Evolutionary conservation across 2,797 vertebrate genomes (phyloP).

Genomic region (Sebastes melanostomus): DNA sequence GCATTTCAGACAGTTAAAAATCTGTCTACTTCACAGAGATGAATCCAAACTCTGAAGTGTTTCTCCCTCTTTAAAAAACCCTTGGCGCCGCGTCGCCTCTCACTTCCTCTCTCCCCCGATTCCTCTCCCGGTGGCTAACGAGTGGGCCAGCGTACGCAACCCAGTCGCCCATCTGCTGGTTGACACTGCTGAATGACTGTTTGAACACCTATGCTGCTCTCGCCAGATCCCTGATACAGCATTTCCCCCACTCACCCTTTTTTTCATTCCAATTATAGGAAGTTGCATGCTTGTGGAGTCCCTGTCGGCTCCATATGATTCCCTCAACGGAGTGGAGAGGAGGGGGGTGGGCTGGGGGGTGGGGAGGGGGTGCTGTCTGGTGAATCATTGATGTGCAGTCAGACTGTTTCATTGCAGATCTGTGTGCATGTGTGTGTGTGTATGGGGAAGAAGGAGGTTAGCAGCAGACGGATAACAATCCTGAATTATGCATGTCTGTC

Average conservation of each 20-base stretch:
- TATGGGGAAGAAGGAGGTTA: conserved; percentile 33
- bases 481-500: conserved; percentile 61
- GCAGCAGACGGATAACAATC: conserved; percentile 59
- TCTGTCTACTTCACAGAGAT: conserved; percentile 40
- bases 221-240: conserved; percentile 75
- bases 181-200: conserved; percentile 72
- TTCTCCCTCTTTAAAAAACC: conserved; percentile 8
- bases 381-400: conserved; percentile 79
- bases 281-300: conserved; percentile 70
- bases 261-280: conserved; percentile 75
- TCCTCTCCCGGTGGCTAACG: conserved; percentile 50
- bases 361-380: conserved; percentile 45
- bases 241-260: conserved; percentile 24
- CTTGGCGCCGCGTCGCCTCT: neutral
- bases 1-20: conserved; percentile 33
- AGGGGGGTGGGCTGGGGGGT: neutral
- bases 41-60: conserved; percentile 47
- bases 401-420: conserved; percentile 73
- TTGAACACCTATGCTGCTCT: conserved; percentile 62
- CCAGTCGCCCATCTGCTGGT: conserved; percentile 57
- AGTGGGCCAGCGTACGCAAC: conserved; percentile 38
- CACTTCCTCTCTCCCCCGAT: neutral
- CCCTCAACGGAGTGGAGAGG: conserved; percentile 46
- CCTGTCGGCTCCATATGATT: conserved; percentile 70
- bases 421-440: conserved; percentile 27